These are phyloP conservation scores for Alauda arvensis DNA, from an alignment of 2,797 vertebrate species.

Conservation along the genomic window DNA sequence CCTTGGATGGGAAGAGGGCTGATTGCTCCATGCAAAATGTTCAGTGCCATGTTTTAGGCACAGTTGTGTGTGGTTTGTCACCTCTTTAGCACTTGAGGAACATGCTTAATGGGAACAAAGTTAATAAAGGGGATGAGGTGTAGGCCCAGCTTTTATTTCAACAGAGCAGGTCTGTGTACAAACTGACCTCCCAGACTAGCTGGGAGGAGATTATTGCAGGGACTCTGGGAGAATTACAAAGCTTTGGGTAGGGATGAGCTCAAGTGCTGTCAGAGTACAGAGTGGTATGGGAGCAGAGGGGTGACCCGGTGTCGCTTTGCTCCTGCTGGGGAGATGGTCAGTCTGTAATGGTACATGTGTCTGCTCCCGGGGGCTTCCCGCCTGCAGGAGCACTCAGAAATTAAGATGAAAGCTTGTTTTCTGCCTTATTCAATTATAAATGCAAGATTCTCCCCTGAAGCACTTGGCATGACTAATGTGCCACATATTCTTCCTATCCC, in stretches of 20 bases:
- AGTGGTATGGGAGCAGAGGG: neutral
- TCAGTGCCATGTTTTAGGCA: accelerated
- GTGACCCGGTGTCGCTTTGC: neutral
- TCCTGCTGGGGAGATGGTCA: accelerated
- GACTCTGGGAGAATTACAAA: neutral
- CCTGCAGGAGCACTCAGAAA: neutral
- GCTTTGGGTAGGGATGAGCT: neutral
- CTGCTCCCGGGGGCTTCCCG: neutral
- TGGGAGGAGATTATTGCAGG: neutral
- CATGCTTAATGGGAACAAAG: neutral
- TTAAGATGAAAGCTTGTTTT: constrained; percentile 40
- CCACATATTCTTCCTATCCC: neutral
- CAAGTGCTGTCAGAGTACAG: neutral
- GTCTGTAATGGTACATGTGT: neutral
- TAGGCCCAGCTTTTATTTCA: neutral
- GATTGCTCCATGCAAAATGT: accelerated
- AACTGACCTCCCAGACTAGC: neutral
- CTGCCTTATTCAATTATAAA: constrained; percentile 13
- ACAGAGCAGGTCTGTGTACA: neutral
- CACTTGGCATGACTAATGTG: constrained; percentile 28
- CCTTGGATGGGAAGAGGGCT: neutral
- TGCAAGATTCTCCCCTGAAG: constrained; percentile 2
- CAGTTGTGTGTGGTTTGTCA: neutral
- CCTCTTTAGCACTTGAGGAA: neutral
- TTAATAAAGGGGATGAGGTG: neutral